phyloP scores from a whole-genome alignment of 2,797 vertebrate species.

The Sus cebifrons region DNA sequence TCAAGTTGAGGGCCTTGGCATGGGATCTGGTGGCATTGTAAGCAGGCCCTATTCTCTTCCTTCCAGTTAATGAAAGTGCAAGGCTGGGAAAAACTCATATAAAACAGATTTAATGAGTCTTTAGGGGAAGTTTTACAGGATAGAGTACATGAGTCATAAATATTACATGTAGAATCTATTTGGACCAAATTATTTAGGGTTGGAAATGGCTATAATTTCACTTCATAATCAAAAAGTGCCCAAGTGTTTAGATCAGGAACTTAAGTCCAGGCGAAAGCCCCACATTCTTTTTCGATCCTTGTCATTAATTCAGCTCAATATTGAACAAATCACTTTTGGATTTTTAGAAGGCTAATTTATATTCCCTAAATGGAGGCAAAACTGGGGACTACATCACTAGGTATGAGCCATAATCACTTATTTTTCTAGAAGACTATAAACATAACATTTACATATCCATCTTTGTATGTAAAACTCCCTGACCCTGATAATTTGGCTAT shows the following conservation, averaged over 20 bases:
- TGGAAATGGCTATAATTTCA: conserved; percentile 79
- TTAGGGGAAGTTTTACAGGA: conserved; percentile 89
- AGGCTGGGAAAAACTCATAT: conserved; percentile 89
- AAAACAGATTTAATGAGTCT: conserved; percentile 92
- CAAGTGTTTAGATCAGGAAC: conserved; percentile 63
- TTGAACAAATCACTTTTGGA: conserved; percentile 50
- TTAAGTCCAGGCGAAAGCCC: conserved; percentile 66
- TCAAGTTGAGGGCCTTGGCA: conserved; percentile 84
- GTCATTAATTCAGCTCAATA: conserved; percentile 52
- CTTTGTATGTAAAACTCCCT: not conserved
- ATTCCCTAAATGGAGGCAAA: not conserved
- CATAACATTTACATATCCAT: not conserved
- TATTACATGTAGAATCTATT: conserved; percentile 88
- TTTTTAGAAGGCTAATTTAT: conserved; percentile 61
- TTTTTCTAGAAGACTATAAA: conserved; percentile 64
- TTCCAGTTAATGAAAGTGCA: conserved; percentile 89
- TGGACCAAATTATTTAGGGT: conserved; percentile 84
- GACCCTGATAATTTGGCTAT: not conserved
- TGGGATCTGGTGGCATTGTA: conserved; percentile 81
- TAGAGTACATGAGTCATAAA: conserved; percentile 89
- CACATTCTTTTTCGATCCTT: conserved; percentile 5
- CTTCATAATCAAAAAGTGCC: conserved; percentile 73
- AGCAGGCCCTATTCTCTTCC: conserved; percentile 87
- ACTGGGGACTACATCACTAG: not conserved
- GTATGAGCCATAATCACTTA: not conserved